Conservation (phyloP, 2,113 vertebrate species). For the Galeopterus variegatus region DNA sequence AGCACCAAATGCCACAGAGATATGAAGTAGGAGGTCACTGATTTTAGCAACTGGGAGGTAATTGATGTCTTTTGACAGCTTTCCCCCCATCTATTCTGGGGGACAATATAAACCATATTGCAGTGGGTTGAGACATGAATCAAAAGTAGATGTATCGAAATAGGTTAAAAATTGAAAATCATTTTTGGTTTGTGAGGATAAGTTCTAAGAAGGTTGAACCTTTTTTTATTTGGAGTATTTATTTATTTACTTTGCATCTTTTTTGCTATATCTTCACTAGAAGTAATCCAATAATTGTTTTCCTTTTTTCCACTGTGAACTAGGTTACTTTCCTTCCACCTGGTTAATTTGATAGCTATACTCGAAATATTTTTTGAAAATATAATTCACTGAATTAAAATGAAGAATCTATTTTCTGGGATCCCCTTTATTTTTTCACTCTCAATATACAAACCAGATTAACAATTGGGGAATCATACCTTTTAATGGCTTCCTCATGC, state of each 20-base stretch:
- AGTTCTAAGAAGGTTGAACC: not conserved
- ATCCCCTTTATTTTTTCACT: not conserved
- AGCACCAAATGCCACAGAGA: not conserved
- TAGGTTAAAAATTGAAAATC: not conserved
- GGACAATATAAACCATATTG: not conserved
- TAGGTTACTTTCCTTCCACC: not conserved
- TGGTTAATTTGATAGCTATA: not conserved
- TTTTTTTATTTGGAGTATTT: not conserved
- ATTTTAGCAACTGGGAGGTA: not conserved
- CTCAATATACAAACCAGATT: not conserved
- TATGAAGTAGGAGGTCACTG: not conserved
- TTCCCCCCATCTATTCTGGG: not conserved
- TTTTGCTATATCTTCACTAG: not conserved
- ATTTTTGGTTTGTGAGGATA: not conserved
- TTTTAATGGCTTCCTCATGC: not conserved
- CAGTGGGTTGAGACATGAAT: not conserved
- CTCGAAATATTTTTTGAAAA: constrained; percentile 41
- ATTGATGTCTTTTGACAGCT: not conserved
- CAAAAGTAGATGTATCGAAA: not conserved
- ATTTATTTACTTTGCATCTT: not conserved
- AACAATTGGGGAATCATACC: rapidly evolving
- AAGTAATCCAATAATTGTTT: not conserved
- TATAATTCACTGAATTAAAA: not conserved
- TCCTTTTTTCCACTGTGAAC: not conserved
- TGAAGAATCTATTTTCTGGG: not conserved